Percentiles rank a stretch among this genome's conserved stretches.
phyloP scores from a whole-genome alignment of 2,797 vertebrate species.

The Notolabrus celidotus region DNA sequence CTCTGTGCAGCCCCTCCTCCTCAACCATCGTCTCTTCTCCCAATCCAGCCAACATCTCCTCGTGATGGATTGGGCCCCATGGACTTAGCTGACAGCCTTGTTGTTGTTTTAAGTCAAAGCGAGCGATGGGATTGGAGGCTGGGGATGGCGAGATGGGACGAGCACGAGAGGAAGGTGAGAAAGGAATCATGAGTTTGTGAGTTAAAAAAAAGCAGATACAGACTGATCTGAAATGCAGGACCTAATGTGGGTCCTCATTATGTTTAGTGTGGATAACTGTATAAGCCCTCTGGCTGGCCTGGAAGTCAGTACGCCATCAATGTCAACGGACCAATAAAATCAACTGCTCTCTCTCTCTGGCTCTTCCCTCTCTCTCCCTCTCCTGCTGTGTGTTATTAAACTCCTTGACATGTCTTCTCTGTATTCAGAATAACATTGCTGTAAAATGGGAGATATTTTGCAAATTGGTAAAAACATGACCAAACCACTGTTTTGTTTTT shows the following conservation, averaged over 20 bases:
- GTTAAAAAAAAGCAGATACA: slow-evolving; percentile 7
- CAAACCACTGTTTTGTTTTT: too few species aligned
- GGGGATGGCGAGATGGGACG: slow-evolving; percentile 9
- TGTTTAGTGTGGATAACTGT: slow-evolving; percentile 24
- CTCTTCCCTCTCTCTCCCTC: too few species aligned
- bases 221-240: slow-evolving; percentile 11
- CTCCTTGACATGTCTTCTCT: too few species aligned
- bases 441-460: too few species aligned
- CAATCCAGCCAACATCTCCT: slow-evolving; percentile 10
- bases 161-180: neutral
- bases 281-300: slow-evolving; percentile 25
- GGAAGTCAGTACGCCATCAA: slow-evolving; percentile 41
- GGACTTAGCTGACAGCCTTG: slow-evolving; percentile 11
- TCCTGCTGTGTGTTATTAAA: too few species aligned
- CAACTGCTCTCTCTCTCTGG: too few species aligned
- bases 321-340: neutral
- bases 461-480: too few species aligned
- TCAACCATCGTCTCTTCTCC: neutral
- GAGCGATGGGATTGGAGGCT: slow-evolving; percentile 12
- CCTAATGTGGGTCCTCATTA: slow-evolving; percentile 14
- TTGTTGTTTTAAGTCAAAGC: neutral
- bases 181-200: slow-evolving; percentile 12
- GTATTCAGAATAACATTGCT: too few species aligned
- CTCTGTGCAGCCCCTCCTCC: neutral
- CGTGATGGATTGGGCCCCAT: slow-evolving; percentile 37